Percentiles rank a stretch among this genome's conserved stretches.
Conservation (phyloP, 2,113 vertebrate species). For the Phalacrocorax carbo region DNA sequence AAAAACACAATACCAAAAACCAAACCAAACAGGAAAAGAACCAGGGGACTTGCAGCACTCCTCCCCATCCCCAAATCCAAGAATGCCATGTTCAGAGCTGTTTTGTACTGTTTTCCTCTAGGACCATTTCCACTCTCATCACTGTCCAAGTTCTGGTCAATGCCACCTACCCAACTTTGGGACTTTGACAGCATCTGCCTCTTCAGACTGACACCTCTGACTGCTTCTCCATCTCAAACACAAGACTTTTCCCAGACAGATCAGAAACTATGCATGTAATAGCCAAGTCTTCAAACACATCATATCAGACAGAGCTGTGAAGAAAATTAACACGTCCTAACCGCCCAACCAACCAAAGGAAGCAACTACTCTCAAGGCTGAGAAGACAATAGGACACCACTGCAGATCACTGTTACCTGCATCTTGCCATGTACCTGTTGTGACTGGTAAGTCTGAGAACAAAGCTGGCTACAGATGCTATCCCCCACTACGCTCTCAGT, state of each 20-base stretch:
- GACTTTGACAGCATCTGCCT: neutral
- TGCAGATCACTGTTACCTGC: neutral
- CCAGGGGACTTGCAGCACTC: neutral
- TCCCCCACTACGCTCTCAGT: neutral
- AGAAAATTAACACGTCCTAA: neutral
- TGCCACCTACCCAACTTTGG: neutral
- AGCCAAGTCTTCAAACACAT: neutral
- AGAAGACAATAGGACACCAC: neutral
- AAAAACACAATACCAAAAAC: neutral
- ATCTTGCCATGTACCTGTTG: neutral
- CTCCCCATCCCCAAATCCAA: neutral
- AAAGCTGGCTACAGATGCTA: neutral
- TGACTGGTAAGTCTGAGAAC: neutral
- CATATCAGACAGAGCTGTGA: neutral
- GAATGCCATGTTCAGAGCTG: neutral
- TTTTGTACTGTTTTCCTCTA: neutral
- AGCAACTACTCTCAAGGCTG: neutral
- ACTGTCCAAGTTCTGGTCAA: neutral
- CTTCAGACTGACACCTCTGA: neutral
- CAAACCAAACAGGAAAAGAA: neutral
- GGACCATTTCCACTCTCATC: neutral
- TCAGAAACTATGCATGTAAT: neutral
- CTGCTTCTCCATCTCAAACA: neutral
- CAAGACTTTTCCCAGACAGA: neutral
- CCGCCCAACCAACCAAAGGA: neutral